Evolutionary conservation across 2,797 vertebrate species (phyloP).

Genomic region (Hippoglossus hippoglossus): DNA sequence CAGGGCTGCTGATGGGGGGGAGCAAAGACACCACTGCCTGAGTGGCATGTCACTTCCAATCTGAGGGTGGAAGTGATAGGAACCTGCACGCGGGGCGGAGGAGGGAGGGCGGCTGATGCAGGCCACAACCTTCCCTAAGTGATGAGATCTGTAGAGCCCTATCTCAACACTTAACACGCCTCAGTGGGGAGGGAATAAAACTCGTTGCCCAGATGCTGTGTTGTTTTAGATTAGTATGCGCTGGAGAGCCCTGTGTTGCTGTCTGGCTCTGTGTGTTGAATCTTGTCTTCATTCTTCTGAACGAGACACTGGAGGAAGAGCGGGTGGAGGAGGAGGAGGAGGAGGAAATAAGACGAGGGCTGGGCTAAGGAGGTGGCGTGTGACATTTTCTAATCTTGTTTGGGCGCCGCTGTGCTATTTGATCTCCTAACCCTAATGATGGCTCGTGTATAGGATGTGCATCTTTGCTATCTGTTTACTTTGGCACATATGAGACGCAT

Average conservation of each 20-base stretch:
- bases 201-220: constrained; percentile 54
- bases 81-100: constrained; percentile 56
- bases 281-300: constrained; percentile 62
- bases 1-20: constrained; percentile 70
- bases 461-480: constrained; percentile 56
- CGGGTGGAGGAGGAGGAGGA: constrained; percentile 16
- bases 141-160: constrained; percentile 72
- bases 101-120: constrained; percentile 39
- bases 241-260: constrained; percentile 46
- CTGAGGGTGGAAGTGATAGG: constrained; percentile 73
- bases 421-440: constrained; percentile 63
- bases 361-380: constrained; percentile 16
- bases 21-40: constrained; percentile 74
- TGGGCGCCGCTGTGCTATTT: constrained; percentile 53
- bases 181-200: constrained; percentile 55
- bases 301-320: constrained; percentile 33
- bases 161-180: constrained; percentile 63
- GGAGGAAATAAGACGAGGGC: constrained; percentile 17
- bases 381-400: constrained; percentile 79
- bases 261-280: constrained; percentile 52
- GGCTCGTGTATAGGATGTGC: constrained; percentile 37
- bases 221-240: constrained; percentile 74
- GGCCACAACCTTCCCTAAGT: constrained; percentile 67
- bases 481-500: constrained; percentile 40
- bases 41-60: constrained; percentile 85